Conservation (phyloP, 2,113 vertebrate species). For the Microcebus ravelobensis region DNA sequence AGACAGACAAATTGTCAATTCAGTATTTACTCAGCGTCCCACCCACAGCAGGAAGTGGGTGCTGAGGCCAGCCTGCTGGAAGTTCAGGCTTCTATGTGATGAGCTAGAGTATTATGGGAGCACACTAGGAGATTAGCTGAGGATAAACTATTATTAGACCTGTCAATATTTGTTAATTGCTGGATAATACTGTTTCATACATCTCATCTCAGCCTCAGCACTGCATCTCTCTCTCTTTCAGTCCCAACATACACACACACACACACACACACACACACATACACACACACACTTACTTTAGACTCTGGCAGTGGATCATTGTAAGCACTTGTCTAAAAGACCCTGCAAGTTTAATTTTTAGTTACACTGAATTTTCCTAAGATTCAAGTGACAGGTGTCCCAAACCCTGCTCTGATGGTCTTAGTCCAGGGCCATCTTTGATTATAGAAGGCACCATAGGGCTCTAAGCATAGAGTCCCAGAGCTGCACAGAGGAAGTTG, state of each 20-base stretch:
- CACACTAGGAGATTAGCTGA: constrained; percentile 67
- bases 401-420: not conserved
- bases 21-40: constrained; percentile 19
- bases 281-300: not conserved
- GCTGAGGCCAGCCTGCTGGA: not conserved
- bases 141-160: constrained; percentile 73
- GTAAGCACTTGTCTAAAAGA: not conserved
- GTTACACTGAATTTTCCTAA: not conserved
- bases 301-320: not conserved
- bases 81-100: not conserved
- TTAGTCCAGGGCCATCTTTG: not conserved
- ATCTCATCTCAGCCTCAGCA: not conserved
- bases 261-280: not conserved
- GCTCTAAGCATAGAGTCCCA: not conserved
- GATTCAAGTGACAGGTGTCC: not conserved
- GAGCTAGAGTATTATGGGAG: constrained; percentile 36
- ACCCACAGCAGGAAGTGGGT: constrained; percentile 12
- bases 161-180: constrained; percentile 64
- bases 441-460: not conserved
- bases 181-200: constrained; percentile 18
- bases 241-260: not conserved
- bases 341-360: not conserved
- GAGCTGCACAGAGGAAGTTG: not conserved
- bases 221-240: not conserved
- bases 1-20: not conserved